Evolutionary conservation across 2,888 invertebrate species (phyloP), one percentile per base, ranked within the genome.

Genomic region (Nomada fucata): DNA sequence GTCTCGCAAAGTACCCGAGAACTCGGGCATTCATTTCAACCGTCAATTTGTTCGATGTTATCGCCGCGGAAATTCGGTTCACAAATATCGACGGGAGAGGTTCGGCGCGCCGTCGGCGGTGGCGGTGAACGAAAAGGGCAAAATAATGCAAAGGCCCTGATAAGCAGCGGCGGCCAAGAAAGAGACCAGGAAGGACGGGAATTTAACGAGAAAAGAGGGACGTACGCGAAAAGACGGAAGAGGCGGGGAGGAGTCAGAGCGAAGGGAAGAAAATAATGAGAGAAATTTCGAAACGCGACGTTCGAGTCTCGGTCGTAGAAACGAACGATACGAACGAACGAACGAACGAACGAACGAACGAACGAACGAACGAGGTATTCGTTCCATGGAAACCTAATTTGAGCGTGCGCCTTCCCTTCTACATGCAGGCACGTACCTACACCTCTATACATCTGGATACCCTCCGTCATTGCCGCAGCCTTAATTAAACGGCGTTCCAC

Each of bases 401-500:
- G 82, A 82, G 73, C 85, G 81, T 67, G 73, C 75, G 85, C 83
- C 85, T 75, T 78, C 78, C 78, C 81, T 75, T 74, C 55, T 47
- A 70, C 84, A 80, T 70, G 79, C 76, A 84, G 77, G 76, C 79
- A 64, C 82, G 76, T 78, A 84, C 85, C 82, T 76, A 83, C 83
- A 84, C 85, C 84, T 80, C 83, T 77, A 83, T 84, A 86, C 84
- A 82, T 86, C 85, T 84, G 76, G 79, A 87, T 87, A 83, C 79
- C 82, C 85, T 76, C 73, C 82, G 87, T 83, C 87, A 84, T 89
- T 79, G 85, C 83, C 82, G 83, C 78, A 79, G 78, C 89, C 86
- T 90, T 91, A 91, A 91, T 90, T 90, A 91, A 90, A 90, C 88
- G 87, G 83, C 88, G 88, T 90, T 87, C 83, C 83, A 84, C 88